Evolutionary conservation across 2,113 vertebrate genomes (phyloP).

Genomic region (Ailurus styani): DNA sequence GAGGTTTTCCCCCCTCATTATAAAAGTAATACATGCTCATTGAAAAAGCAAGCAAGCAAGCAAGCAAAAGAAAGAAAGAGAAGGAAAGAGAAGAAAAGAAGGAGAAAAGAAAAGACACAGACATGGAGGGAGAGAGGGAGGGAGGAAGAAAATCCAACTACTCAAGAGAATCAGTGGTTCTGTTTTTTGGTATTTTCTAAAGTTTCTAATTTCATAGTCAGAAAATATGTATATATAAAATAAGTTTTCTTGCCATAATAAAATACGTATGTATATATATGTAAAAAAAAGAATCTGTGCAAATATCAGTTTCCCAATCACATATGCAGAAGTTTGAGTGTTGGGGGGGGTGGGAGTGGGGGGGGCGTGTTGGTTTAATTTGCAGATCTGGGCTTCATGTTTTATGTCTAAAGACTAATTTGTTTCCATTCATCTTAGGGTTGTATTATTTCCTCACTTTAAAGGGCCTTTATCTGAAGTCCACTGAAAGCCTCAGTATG

Average conservation of each 20-base stretch:
- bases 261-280: not conserved
- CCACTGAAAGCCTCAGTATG: not conserved
- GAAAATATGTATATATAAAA: not conserved
- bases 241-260: not conserved
- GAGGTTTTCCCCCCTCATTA: not conserved
- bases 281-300: not conserved
- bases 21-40: not conserved
- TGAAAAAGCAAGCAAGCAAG: not conserved
- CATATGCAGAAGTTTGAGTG: not conserved
- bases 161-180: too few relatives aligned
- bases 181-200: not conserved
- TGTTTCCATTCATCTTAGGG: not conserved
- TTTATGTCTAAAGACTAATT: not conserved
- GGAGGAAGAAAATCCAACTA: not conserved
- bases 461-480: not conserved
- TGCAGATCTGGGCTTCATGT: not conserved
- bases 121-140: not conserved
- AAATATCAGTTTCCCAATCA: not conserved
- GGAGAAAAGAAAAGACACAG: not conserved
- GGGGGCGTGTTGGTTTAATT: not conserved
- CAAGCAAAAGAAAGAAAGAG: too few relatives aligned
- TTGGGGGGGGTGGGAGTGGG: not conserved
- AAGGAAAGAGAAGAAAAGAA: too few relatives aligned
- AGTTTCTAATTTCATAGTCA: not conserved
- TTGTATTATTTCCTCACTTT: not conserved